phyloP scores from a whole-genome alignment of 2,113 vertebrate genomes.

The Callocephalon fimbriatum region DNA sequence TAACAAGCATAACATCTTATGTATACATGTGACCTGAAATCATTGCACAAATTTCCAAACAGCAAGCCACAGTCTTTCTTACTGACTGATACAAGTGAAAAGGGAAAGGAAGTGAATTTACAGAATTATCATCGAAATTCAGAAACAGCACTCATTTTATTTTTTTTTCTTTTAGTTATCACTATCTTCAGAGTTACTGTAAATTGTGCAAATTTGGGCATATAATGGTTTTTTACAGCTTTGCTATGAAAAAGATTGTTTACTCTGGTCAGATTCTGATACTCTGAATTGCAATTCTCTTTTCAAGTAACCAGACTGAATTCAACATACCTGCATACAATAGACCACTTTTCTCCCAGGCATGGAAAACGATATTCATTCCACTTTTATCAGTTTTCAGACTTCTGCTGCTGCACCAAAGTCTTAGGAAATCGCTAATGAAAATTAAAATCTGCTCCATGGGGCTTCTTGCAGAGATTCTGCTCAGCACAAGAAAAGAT shows the following conservation, averaged over 20 bases:
- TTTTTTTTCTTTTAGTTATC: not conserved
- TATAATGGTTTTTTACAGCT: fast-evolving
- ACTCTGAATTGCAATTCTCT: not conserved
- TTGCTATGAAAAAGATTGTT: not conserved
- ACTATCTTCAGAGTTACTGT: not conserved
- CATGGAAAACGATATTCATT: not conserved
- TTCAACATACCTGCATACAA: not conserved
- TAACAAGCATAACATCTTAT: not conserved
- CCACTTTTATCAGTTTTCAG: not conserved
- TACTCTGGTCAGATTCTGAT: not conserved
- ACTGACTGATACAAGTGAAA: not conserved
- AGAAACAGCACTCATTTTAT: not conserved
- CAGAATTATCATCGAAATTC: not conserved
- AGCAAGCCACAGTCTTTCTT: not conserved
- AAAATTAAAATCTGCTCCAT: not conserved
- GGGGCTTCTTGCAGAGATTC: not conserved
- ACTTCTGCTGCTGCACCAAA: not conserved
- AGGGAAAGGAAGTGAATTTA: not conserved
- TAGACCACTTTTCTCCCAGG: not conserved
- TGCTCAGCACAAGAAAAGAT: not conserved
- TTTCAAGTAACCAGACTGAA: not conserved
- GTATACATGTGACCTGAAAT: not conserved
- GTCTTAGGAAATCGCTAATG: not conserved
- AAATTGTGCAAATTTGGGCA: not conserved
- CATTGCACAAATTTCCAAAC: not conserved